Base-by-base conservation (phyloP, 2,113 vertebrate genomes). In the Orycteropus afer region DNA sequence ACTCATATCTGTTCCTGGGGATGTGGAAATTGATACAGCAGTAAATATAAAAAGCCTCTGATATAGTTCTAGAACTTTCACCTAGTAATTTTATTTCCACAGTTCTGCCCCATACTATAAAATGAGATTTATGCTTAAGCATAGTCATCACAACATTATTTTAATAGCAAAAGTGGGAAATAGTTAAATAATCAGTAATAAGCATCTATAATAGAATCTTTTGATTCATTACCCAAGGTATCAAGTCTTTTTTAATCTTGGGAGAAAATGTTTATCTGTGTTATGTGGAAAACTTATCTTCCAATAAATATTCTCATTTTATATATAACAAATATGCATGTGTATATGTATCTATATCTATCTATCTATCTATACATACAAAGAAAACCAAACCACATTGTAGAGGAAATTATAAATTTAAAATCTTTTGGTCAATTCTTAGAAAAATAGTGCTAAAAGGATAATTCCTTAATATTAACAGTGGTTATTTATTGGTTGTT, bases 211-310 rank as follows among this genome's bases (percentile, higher is more conserved):
- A 34, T n/a, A 63, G 69, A 55, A 53, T 90, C 53, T 47, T 76
- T 7, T n/a, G 8, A 74, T 82, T 79, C 10, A 59, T 61, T 61
- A 76, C 69, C n/a, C 89, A 86, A 87, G 49, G 49, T 74, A 89
- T 29, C 42, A 86, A 93, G 25, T 86, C 78, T 47, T 79, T 59
- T 93, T 86, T 92, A 93, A 53, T 91, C 25, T 0, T 77, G 7
- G 67, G 13, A 5, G 5, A 29, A 88, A 92, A 83, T 57, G 49
- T 49, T 2, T 20, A 15, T 55, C 12, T 82, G 20, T 92, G 65
- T 82, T 83, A 91, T 79, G 27, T 90, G 25, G 49, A 81, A 96
- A 94, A 86, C 34, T 5, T 49, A 67, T 71, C 47, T 67, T 42
- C 40, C 17, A 78, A 65, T 59, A 84, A 69, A 42, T 86, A 14